These are phyloP conservation scores for Drosophila limbata DNA, from an alignment of 2,888 invertebrate genomes.

Conservation along the genomic window DNA sequence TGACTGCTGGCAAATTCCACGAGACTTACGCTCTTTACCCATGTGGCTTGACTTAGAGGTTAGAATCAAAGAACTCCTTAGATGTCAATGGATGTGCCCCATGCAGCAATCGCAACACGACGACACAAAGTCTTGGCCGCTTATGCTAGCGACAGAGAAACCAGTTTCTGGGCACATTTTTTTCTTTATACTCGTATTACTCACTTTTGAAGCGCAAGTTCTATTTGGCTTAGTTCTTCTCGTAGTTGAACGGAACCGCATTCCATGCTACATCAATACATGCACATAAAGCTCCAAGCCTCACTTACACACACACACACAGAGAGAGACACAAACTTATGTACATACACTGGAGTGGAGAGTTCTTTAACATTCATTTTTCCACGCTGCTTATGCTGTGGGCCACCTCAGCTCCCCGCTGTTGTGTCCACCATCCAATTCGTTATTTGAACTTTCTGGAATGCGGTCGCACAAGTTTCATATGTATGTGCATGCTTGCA, in stretches of 20 bases:
- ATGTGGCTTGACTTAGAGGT: slow-evolving; percentile 65
- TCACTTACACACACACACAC: slow-evolving; percentile 31
- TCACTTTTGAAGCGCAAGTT: slow-evolving; percentile 63
- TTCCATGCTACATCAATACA: slow-evolving; percentile 60
- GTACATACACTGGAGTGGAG: slow-evolving; percentile 42
- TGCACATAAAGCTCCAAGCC: slow-evolving; percentile 40
- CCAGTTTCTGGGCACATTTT: slow-evolving; percentile 66
- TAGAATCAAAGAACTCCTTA: slow-evolving; percentile 60
- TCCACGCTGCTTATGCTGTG: slow-evolving; percentile 59
- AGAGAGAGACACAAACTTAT: slow-evolving; percentile 34
- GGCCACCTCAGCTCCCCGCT: slow-evolving; percentile 28
- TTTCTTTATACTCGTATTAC: slow-evolving; percentile 41
- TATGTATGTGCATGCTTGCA: slow-evolving; percentile 11
- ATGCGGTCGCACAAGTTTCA: slow-evolving; percentile 75
- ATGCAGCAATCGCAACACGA: slow-evolving; percentile 30
- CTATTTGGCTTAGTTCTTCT: slow-evolving; percentile 70
- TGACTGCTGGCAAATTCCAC: slow-evolving; percentile 67
- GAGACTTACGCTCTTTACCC: slow-evolving; percentile 69
- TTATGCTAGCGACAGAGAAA: slow-evolving; percentile 41
- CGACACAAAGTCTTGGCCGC: slow-evolving; percentile 69
- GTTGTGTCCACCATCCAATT: slow-evolving; percentile 21
- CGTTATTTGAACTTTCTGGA: slow-evolving; percentile 78
- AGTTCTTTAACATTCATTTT: slow-evolving; percentile 72
- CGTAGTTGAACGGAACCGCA: slow-evolving; percentile 66
- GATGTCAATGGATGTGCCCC: slow-evolving; percentile 65